A percentile compares a stretch with the other conserved stretches of the same genome.
phyloP scores from a whole-genome alignment of 2,888 invertebrate genomes.

The Drymonia ruficornis region DNA sequence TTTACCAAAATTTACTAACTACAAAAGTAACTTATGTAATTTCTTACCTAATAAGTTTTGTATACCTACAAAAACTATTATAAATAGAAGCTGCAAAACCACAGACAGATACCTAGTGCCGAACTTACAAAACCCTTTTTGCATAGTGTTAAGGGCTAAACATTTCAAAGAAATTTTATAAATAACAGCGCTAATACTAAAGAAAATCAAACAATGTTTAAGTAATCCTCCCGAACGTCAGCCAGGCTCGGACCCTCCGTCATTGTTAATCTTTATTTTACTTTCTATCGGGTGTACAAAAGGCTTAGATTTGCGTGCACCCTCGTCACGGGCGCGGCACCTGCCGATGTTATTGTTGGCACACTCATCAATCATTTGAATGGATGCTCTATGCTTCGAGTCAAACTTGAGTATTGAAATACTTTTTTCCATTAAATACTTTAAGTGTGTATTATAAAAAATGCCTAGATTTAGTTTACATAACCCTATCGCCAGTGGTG shows the following conservation, averaged over 20 bases:
- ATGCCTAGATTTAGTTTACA: no score
- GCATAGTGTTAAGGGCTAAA: no score
- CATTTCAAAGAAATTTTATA: no score
- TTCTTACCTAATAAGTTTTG: no score
- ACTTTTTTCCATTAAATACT: neutral
- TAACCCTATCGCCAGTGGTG: no score
- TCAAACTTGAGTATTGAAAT: constrained; percentile 6
- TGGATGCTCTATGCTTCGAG: constrained; percentile 13
- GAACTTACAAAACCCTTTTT: no score
- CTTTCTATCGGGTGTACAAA: constrained; percentile 19
- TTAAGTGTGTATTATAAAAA: no score
- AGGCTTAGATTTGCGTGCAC: constrained; percentile 23
- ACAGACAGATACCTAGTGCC: no score
- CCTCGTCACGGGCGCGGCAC: constrained; percentile 25
- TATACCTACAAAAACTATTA: no score
- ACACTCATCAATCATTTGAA: constrained; percentile 28
- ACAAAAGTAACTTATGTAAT: no score
- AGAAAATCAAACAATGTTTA: neutral
- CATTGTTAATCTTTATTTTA: constrained; percentile 22
- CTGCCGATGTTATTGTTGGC: constrained; percentile 27
- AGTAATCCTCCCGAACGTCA: neutral
- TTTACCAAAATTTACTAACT: no score
- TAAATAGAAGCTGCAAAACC: no score
- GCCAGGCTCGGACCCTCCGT: constrained; percentile 3
- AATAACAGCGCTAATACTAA: neutral